Conservation (phyloP, 92 coral and sea anemone genomes). For the Porites rus region DNA sequence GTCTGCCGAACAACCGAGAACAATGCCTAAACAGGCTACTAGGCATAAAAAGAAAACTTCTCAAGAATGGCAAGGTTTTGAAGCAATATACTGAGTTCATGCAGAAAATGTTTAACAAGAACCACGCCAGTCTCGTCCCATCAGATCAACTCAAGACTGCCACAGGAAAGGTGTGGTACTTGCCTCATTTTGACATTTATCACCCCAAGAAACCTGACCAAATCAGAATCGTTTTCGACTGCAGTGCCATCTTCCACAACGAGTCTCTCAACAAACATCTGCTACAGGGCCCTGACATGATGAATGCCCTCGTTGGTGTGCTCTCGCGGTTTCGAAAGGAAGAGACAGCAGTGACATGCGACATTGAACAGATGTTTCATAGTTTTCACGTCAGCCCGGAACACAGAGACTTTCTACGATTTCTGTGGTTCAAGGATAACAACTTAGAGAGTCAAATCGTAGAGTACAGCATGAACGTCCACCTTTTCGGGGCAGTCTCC, state of each 20-base stretch:
- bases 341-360: conserved; percentile 43
- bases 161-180: conserved; percentile 62
- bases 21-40: conserved; percentile 64
- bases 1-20: conserved; percentile 53
- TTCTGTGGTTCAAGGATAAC: conserved; percentile 56
- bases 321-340: conserved; percentile 33
- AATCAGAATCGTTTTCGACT: conserved; percentile 55
- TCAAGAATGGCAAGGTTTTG: conserved; percentile 16
- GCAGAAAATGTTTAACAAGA: conserved; percentile 26
- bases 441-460: conserved; percentile 26
- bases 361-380: conserved; percentile 52
- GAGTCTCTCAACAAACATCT: conserved; percentile 55
- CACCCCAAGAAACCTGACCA: conserved; percentile 61
- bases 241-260: conserved; percentile 61
- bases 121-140: conserved; percentile 49
- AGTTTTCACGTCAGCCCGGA: conserved; percentile 45
- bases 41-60: conserved; percentile 57
- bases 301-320: conserved; percentile 47
- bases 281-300: conserved; percentile 60
- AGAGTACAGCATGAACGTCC: conserved; percentile 57
- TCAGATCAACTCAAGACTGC: conserved; percentile 15
- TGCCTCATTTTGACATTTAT: conserved; percentile 62
- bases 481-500: conserved; percentile 68
- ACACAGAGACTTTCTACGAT: conserved; percentile 15
- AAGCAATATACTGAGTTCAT: conserved; percentile 40